Conservation (phyloP, 2,888 invertebrate genomes). For the Ethmia dodecea region DNA sequence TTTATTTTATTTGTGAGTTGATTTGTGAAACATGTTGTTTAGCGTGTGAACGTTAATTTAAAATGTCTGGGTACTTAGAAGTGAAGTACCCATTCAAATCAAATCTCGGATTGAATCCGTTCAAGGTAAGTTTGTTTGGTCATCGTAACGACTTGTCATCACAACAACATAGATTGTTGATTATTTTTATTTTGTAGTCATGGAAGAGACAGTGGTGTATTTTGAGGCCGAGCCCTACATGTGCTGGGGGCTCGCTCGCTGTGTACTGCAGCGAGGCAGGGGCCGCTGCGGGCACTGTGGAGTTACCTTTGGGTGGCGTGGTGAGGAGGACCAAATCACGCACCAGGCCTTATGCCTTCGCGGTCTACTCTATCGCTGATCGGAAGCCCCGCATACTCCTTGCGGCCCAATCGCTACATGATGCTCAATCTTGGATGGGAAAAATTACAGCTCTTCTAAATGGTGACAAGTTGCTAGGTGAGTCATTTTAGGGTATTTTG, state of each 20-base stretch:
- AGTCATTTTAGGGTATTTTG: conserved; percentile 24
- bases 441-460: conserved; percentile 74
- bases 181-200: conserved; percentile 60
- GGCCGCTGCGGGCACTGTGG: conserved; percentile 63
- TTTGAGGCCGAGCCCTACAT: conserved; percentile 73
- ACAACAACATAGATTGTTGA: conserved; percentile 26
- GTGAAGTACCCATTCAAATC: conserved; percentile 80
- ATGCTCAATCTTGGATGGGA: conserved; percentile 84
- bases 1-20: conserved; percentile 5
- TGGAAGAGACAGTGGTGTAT: conserved; percentile 83
- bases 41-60: conserved; percentile 10
- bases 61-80: conserved; percentile 79
- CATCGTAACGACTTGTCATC: conserved; percentile 17
- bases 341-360: conserved; percentile 83
- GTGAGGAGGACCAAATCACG: conserved; percentile 82
- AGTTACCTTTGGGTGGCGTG: conserved; percentile 77
- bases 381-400: conserved; percentile 81
- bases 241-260: conserved; percentile 73
- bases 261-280: conserved; percentile 75
- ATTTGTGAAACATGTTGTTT: conserved; percentile 2
- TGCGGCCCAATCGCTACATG: conserved; percentile 80
- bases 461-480: conserved; percentile 53
- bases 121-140: conserved; percentile 79
- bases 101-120: conserved; percentile 79
- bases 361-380: conserved; percentile 77